These are phyloP conservation scores for Hemicrepidius hirtus DNA, from an alignment of 2,888 invertebrate species.

Conservation along the genomic window DNA sequence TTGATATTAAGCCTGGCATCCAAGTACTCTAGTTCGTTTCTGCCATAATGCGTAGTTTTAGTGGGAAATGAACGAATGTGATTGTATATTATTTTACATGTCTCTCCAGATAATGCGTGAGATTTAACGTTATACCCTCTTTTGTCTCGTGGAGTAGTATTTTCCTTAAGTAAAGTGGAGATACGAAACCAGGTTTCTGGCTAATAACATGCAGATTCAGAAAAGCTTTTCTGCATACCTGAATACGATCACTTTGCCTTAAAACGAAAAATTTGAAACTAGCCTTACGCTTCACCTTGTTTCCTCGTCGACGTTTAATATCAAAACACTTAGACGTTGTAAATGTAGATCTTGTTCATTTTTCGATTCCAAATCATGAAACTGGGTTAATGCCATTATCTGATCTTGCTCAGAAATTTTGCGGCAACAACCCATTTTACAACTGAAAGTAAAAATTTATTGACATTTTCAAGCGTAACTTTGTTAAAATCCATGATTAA, in stretches of 20 bases:
- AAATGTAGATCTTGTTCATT: too few species aligned
- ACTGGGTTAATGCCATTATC: too few species aligned
- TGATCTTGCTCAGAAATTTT: too few species aligned
- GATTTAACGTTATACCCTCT: not conserved
- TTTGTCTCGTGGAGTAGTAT: not conserved
- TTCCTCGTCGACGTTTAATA: slow-evolving; percentile 6
- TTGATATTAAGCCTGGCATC: not conserved
- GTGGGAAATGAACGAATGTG: not conserved
- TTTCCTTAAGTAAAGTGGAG: not conserved
- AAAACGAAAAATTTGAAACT: slow-evolving; percentile 4
- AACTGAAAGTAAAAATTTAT: too few species aligned
- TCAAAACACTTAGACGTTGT: too few species aligned
- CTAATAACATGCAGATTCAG: not conserved
- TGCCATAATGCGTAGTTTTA: not conserved
- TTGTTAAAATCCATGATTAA: too few species aligned
- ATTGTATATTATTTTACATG: not conserved
- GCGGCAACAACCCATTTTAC: too few species aligned
- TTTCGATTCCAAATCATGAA: too few species aligned
- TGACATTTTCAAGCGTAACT: too few species aligned
- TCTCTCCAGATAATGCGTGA: not conserved
- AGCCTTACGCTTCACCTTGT: not conserved
- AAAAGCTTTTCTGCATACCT: not conserved
- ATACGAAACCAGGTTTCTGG: not conserved
- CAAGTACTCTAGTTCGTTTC: not conserved
- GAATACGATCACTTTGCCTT: not conserved